Base-by-base conservation (phyloP, 2,113 vertebrate species). In the Addax nasomaculatus region DNA sequence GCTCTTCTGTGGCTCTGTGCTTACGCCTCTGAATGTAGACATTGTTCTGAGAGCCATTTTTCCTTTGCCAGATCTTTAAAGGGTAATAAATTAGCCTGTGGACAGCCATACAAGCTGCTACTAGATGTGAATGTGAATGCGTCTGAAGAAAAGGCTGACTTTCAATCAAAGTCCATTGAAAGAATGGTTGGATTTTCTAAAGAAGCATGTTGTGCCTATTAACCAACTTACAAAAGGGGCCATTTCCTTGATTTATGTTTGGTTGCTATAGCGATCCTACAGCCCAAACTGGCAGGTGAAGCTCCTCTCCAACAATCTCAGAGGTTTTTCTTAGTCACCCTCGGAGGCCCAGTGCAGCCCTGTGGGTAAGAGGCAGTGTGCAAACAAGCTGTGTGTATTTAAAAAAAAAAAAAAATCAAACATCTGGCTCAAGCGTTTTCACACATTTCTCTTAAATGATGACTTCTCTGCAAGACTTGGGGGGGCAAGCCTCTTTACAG, bases 191-290 rank as follows among this genome's bases (percentile, higher is more conserved):
- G 98, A 98, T 99, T 99, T 99, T 99, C 99, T 99, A 99, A 99
- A 99, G 99, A 99, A 99, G 99, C 99, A 99, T 99, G 99, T 99
- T 99, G 99, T 99, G 99, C 99, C 99, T 99, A 99, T 99, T 99
- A 99, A 99, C 99, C 99, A 99, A 99, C 99, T 98, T 99, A 99
- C 99, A 99, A 99, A 99, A 99, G 99, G 98, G 98, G 98, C 99
- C 98, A 99, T 99, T 99, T 99, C 98, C 99, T 98, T 99, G 99
- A 99, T 99, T 99, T 99, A 99, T 99, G 98, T 99, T 98, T 97
- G 98, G 99, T 99, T 99, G 98, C 99, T 99, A 99, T 99, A 99
- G 99, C 98, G 99, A 99, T 99, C 96, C 97, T 96, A 97, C 98
- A 97, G 99, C 97, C 98, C 98, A 99, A 98, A 99, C 98, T 98